Evolutionary conservation across 2,113 vertebrate genomes (phyloP), one percentile per base, ranked within the genome.

Genomic region (Laterallus jamaicensis): DNA sequence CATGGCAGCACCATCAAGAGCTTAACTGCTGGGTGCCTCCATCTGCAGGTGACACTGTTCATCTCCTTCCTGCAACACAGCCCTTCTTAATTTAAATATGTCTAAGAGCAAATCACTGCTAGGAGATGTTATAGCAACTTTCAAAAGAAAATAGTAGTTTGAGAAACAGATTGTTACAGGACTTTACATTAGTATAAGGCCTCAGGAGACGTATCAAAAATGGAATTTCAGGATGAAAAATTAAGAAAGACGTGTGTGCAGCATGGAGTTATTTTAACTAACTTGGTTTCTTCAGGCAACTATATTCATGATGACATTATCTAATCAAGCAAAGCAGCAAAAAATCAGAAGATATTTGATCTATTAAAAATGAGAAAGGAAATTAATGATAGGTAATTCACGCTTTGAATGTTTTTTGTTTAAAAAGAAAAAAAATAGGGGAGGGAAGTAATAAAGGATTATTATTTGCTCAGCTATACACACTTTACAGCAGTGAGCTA

Each of bases 181-280:
- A 88, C 88, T 95, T 93, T 64, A 71, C 42, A 44, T 91, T 74
- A 92, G 52, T 63, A 49, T 59, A 83, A 96, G 32, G 82, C 90
- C 90, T 81, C 87, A 37, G 90, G 93, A 95, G 79, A 88, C 4
- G 3, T 31, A 96, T 70, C 82, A 93, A 92, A 91, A 95, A 86
- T 52, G 95, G 93, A 94, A 96, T 92, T 92, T 92, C 60, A 75
- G 64, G 56, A 95, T 94, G 92, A 95, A 90, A 97, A 96, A 94
- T 95, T 90, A 88, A 88, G 82, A 82, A 40, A 87, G 85, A 92
- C 26, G 8, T 82, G 56, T 63, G 37, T 75, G 71, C 67, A 86
- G 88, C 37, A 86, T 31, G 35, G 79, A 96, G 64, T 95, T 97
- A 93, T 92, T 96, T 91, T 92, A 96, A 92, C 94, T 94, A 95